These are phyloP conservation scores for Pipistrellus kuhlii DNA, from an alignment of 2,797 vertebrate species.

Conservation along the genomic window DNA sequence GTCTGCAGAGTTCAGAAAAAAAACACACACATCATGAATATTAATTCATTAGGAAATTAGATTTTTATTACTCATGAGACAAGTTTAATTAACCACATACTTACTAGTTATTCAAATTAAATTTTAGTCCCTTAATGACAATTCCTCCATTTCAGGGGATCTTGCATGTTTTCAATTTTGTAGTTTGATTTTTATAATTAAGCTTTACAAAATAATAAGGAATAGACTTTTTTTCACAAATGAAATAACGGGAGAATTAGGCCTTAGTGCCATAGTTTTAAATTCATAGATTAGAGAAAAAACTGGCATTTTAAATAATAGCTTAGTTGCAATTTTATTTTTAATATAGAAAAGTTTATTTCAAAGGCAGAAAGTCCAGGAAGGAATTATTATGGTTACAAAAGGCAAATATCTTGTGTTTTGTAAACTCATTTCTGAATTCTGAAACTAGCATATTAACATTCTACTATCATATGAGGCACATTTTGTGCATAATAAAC, in stretches of 20 bases:
- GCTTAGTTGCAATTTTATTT: conserved; percentile 26
- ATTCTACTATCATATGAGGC: background rate
- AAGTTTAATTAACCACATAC: background rate
- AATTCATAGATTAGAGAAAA: background rate
- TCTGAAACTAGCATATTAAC: background rate
- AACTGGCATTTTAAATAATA: background rate
- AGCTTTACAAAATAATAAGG: background rate
- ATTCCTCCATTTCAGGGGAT: background rate
- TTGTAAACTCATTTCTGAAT: conserved; percentile 35
- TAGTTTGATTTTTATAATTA: conserved; percentile 42
- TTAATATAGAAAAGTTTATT: conserved; percentile 28
- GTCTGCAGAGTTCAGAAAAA: conserved; percentile 1
- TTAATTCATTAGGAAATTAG: conserved; percentile 31
- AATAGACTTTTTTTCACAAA: conserved; percentile 28
- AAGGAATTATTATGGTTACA: background rate
- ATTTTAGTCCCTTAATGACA: background rate
- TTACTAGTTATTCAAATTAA: conserved; percentile 42
- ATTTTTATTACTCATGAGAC: background rate
- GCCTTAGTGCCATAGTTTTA: background rate
- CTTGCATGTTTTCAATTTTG: background rate
- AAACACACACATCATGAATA: background rate
- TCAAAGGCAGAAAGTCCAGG: conserved; percentile 7
- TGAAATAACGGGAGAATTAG: background rate
- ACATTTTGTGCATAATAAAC: conserved; percentile 18
- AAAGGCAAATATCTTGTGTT: background rate